Percentiles rank a stretch among this genome's conserved stretches.
Evolutionary conservation across 2,797 vertebrate species (phyloP).

Genomic region (Lemur catta): DNA sequence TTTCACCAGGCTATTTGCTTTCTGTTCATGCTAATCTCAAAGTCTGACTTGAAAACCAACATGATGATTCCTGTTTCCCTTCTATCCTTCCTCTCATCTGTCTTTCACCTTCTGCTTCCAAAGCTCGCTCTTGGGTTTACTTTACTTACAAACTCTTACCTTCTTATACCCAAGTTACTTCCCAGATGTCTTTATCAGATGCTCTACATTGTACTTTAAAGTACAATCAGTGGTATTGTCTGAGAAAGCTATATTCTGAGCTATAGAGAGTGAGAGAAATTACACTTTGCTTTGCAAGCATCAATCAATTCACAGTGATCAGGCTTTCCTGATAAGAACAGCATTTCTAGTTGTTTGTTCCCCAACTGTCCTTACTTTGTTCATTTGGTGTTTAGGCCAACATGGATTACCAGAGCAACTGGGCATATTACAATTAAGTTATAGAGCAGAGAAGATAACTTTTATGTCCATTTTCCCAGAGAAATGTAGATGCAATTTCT

Average conservation of each 20-base stretch:
- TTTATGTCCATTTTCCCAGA: slow-evolving; percentile 31
- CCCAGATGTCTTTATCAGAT: slow-evolving; percentile 38
- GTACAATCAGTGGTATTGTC: slow-evolving; percentile 31
- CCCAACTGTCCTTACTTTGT: background rate
- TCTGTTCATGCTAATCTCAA: background rate
- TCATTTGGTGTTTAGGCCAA: background rate
- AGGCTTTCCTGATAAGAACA: slow-evolving; percentile 6
- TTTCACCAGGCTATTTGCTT: background rate
- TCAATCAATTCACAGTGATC: background rate
- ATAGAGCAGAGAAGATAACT: background rate
- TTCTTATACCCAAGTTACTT: background rate
- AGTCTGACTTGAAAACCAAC: background rate
- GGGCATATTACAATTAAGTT: background rate
- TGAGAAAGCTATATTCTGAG: slow-evolving; percentile 24
- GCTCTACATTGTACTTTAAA: slow-evolving; percentile 17
- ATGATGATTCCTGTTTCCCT: background rate
- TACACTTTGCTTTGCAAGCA: slow-evolving; percentile 43
- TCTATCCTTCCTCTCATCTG: slow-evolving; percentile 23
- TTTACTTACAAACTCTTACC: slow-evolving; percentile 1
- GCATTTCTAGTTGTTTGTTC: background rate
- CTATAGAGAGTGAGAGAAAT: slow-evolving; percentile 35
- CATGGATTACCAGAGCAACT: background rate
- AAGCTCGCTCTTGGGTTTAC: slow-evolving; percentile 22
- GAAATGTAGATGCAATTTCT: background rate
- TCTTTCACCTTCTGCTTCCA: background rate